Conservation (phyloP, 2,888 invertebrate species). For the Lymantria dispar region DNA sequence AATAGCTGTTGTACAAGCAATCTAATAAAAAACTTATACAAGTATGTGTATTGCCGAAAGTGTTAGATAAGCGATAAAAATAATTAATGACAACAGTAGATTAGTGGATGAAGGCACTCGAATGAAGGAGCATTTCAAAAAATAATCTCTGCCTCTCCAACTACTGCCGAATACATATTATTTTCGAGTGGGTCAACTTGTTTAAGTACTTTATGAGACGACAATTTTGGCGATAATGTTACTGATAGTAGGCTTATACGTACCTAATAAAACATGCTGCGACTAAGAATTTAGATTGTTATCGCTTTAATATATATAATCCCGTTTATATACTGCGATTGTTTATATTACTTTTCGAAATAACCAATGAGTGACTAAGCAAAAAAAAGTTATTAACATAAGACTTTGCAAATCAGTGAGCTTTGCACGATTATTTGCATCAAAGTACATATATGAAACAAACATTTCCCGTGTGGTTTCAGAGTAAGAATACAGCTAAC, state of each 20-base stretch:
- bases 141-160: conserved; percentile 78
- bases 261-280: no score
- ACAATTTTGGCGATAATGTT: conserved; percentile 27
- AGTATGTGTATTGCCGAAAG: conserved; percentile 65
- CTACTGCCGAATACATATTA: conserved; percentile 71
- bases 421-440: no score
- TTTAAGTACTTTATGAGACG: conserved; percentile 58
- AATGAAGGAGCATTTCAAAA: conserved; percentile 80
- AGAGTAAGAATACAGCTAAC: no score
- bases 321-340: no score
- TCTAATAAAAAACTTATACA: conserved; percentile 34
- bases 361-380: no score
- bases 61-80: conserved; percentile 80
- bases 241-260: conserved; percentile 18
- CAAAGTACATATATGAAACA: no score
- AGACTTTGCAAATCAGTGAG: no score
- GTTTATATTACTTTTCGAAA: no score
- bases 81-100: conserved; percentile 80
- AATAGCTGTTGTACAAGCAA: conserved; percentile 53
- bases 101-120: conserved; percentile 74
- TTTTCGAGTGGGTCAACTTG: conserved; percentile 75
- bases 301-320: no score
- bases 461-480: no score
- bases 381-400: no score
- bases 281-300: no score